phyloP scores from a whole-genome alignment of 2,113 vertebrate genomes.

The Okapia johnstoni region DNA sequence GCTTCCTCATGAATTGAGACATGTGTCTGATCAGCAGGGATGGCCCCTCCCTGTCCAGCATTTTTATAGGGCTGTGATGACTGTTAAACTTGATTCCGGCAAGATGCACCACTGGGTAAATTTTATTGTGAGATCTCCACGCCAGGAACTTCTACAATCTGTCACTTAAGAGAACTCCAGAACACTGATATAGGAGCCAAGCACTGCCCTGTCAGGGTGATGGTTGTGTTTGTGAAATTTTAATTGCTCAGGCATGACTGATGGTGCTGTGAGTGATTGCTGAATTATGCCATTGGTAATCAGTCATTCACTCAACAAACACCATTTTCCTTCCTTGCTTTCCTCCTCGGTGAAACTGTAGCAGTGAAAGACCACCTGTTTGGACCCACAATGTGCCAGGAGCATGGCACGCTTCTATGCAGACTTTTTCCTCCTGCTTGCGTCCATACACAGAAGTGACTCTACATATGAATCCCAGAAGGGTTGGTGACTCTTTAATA shows the following conservation, averaged over 20 bases:
- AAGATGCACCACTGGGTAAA: background rate
- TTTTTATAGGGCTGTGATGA: background rate
- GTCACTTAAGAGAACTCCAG: conserved; percentile 35
- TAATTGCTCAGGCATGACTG: conserved; percentile 25
- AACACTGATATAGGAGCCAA: background rate
- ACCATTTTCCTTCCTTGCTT: background rate
- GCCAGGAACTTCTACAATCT: conserved; percentile 6
- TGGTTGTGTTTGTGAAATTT: conserved; percentile 2
- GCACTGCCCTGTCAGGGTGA: background rate
- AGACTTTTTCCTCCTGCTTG: background rate
- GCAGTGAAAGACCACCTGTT: background rate
- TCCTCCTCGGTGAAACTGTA: background rate
- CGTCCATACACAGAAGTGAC: background rate
- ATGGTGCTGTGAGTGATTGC: background rate
- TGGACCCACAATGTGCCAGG: background rate
- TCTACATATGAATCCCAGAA: background rate
- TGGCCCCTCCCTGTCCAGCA: background rate
- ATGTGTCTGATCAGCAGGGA: background rate
- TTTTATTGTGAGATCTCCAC: conserved; percentile 21
- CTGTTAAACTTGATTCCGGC: conserved; percentile 31
- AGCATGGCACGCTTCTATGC: background rate
- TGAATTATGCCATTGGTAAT: background rate
- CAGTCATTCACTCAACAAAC: background rate
- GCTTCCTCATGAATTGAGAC: conserved; percentile 14
- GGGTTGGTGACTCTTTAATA: background rate